Conservation (phyloP, 2,113 vertebrate species). For the Serinus canaria region DNA sequence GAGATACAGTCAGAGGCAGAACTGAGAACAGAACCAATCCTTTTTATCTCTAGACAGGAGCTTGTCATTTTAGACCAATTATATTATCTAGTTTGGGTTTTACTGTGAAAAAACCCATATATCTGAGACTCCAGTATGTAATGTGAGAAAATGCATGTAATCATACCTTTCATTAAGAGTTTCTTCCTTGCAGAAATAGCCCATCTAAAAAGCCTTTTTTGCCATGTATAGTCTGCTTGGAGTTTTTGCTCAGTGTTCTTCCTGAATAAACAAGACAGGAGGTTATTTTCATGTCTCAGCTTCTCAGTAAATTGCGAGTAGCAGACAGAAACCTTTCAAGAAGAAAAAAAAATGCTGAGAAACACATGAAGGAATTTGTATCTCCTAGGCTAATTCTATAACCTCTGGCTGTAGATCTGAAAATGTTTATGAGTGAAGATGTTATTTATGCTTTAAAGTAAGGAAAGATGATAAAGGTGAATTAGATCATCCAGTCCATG, state of each 20-base stretch:
- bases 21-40: background rate
- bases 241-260: background rate
- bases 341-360: background rate
- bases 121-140: background rate
- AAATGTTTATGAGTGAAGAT: background rate
- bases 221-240: background rate
- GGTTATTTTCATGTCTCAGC: background rate
- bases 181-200: background rate
- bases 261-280: background rate
- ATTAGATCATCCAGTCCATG: background rate
- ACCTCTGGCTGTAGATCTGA: background rate
- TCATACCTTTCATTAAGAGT: background rate
- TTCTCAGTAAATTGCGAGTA: slow-evolving; percentile 5
- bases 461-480: background rate
- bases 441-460: background rate
- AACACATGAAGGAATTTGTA: background rate
- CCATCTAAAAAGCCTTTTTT: background rate
- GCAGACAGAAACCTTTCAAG: background rate
- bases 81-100: background rate
- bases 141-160: background rate
- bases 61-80: background rate
- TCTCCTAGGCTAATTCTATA: background rate
- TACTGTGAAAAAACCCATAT: background rate
- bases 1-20: background rate
- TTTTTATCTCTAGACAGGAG: background rate